phyloP scores from a whole-genome alignment of 1,140 invertebrate genomes.

The Drosophila ercepeae region DNA sequence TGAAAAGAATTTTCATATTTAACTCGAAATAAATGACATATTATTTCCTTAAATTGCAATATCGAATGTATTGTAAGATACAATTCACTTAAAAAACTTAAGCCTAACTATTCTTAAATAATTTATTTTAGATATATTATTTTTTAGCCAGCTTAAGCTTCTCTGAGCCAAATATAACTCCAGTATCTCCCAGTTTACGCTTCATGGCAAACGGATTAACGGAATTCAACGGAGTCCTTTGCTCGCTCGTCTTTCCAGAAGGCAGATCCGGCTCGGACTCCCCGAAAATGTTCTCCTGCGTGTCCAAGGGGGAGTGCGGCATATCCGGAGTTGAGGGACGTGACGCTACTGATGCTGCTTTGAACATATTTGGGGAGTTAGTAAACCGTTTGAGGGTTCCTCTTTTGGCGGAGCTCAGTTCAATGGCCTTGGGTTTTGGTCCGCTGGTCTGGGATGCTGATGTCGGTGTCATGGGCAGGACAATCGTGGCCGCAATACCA shows the following conservation, averaged over 20 bases:
- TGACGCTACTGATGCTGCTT: constrained; percentile 31
- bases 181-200: constrained; percentile 69
- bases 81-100: too few species aligned
- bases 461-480: constrained; percentile 50
- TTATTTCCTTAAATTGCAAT: too few species aligned
- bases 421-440: constrained; percentile 72
- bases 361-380: constrained; percentile 68
- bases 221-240: constrained; percentile 59
- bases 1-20: too few species aligned
- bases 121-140: constrained; percentile 13
- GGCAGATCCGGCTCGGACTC: constrained; percentile 51
- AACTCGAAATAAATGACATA: too few species aligned
- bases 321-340: constrained; percentile 58
- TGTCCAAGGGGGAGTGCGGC: constrained; percentile 33
- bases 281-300: constrained; percentile 70
- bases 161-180: constrained; percentile 73
- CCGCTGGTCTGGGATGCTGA: constrained; percentile 6
- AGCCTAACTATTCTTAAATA: too few species aligned
- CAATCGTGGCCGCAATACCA: constrained; percentile 60
- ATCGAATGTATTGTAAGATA: too few species aligned
- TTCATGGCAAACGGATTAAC: constrained; percentile 79
- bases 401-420: constrained; percentile 64
- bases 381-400: constrained; percentile 61
- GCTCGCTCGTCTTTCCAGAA: constrained; percentile 38
- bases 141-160: constrained; percentile 75